Percentiles rank a stretch among this genome's conserved stretches.
Evolutionary conservation across 2,888 invertebrate species (phyloP).

Genomic region (Allophyes oxyacanthae): DNA sequence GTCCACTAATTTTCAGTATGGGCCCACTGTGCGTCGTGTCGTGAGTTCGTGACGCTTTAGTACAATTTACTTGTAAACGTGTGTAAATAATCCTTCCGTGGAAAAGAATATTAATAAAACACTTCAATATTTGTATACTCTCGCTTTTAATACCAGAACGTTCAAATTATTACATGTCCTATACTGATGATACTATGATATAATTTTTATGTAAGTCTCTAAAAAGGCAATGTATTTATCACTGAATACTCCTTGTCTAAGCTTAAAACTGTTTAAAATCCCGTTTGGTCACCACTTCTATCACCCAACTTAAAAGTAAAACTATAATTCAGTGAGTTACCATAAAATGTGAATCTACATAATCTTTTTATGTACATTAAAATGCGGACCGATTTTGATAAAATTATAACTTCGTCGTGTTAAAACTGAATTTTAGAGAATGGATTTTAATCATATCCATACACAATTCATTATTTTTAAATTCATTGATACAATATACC

Average conservation of each 20-base stretch:
- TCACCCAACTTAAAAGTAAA: constrained; percentile 18
- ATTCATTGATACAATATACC: constrained; percentile 28
- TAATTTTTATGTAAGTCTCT: constrained; percentile 45
- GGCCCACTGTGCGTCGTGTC: too few relatives aligned
- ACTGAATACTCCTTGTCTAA: constrained; percentile 49
- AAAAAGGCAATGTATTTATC: constrained; percentile 59
- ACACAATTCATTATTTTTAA: constrained; percentile 31
- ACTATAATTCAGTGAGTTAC: constrained; percentile 7
- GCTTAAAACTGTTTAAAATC: constrained; percentile 37
- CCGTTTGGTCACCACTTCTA: constrained; percentile 24
- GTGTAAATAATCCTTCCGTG: too few relatives aligned
- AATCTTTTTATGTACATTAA: too few relatives aligned
- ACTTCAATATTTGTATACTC: constrained; percentile 34
- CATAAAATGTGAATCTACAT: constrained; percentile 19
- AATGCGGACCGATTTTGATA: neutral
- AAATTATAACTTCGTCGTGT: constrained; percentile 5
- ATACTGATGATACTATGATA: constrained; percentile 59
- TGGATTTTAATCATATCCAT: constrained; percentile 2
- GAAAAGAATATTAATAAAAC: constrained; percentile 22
- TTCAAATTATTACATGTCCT: constrained; percentile 70
- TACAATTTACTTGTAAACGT: too few relatives aligned
- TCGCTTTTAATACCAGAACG: constrained; percentile 67
- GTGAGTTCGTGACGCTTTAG: too few relatives aligned
- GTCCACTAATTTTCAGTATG: too few relatives aligned
- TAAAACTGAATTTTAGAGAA: constrained; percentile 13